These are phyloP conservation scores for Scaptomyza caliginosa DNA, from an alignment of 2,888 invertebrate species.

Conservation along the genomic window DNA sequence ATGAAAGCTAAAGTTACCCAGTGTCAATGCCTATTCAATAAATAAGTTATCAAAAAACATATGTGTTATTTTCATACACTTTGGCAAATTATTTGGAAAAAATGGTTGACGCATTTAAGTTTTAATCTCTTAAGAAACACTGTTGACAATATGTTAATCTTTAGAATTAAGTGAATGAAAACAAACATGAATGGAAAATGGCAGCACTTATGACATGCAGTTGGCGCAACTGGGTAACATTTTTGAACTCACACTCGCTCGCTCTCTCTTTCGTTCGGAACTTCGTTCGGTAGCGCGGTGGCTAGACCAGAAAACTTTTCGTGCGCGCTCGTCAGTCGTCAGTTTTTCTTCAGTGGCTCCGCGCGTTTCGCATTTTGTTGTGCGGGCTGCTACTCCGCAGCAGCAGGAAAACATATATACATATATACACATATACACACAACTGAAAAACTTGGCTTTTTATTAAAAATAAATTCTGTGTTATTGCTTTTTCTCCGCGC, in stretches of 20 bases:
- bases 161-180: too few species aligned
- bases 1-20: slow-evolving; percentile 31
- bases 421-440: slow-evolving; percentile 57
- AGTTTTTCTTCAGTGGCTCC: slow-evolving; percentile 80
- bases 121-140: neutral
- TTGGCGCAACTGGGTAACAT: slow-evolving; percentile 34
- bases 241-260: slow-evolving; percentile 65
- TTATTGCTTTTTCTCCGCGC: slow-evolving; percentile 76
- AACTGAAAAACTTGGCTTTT: slow-evolving; percentile 66
- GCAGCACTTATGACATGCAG: slow-evolving; percentile 21
- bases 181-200: slow-evolving; percentile 6
- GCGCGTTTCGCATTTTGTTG: slow-evolving; percentile 79
- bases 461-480: slow-evolving; percentile 77
- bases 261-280: slow-evolving; percentile 44
- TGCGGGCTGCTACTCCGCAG: slow-evolving; percentile 77
- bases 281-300: slow-evolving; percentile 56
- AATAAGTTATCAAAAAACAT: neutral
- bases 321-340: slow-evolving; percentile 72
- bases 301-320: slow-evolving; percentile 63
- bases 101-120: neutral
- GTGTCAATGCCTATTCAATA: slow-evolving; percentile 19
- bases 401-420: slow-evolving; percentile 71
- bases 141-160: neutral
- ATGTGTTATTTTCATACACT: neutral
- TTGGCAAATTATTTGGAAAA: neutral